Evolutionary conservation across 2,797 vertebrate genomes (phyloP).

Genomic region (Geotria australis): DNA sequence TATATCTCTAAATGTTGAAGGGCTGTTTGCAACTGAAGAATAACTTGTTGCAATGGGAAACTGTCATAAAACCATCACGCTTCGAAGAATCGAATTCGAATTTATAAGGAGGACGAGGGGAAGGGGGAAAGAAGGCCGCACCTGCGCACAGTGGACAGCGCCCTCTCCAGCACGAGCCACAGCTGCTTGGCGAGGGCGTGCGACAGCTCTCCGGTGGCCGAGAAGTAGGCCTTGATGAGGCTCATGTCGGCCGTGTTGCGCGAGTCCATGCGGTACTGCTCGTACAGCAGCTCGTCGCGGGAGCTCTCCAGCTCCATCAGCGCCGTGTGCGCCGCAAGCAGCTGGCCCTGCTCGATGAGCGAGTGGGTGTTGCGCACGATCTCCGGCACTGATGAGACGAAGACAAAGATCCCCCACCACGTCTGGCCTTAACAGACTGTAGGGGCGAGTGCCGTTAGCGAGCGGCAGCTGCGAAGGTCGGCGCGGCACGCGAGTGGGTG

Average conservation of each 20-base stretch:
- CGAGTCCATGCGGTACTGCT: conserved; percentile 88
- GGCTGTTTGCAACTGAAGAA: no score
- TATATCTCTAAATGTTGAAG: no score
- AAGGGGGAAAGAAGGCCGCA: not conserved
- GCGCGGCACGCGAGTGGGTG: no score
- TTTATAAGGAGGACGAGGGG: no score
- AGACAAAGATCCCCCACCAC: not conserved
- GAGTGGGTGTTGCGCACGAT: conserved; percentile 55
- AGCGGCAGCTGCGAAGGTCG: no score
- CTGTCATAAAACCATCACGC: no score
- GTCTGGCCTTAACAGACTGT: no score
- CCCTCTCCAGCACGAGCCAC: conserved; percentile 81
- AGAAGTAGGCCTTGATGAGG: conserved; percentile 63
- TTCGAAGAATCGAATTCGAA: no score
- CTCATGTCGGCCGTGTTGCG: conserved; percentile 67
- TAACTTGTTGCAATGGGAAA: no score
- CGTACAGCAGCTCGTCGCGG: conserved; percentile 75
- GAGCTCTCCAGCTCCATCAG: conserved; percentile 90
- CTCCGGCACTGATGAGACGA: conserved; percentile 35
- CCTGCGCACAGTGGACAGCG: conserved; percentile 43
- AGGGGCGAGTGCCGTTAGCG: no score
- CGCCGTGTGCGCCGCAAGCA: conserved; percentile 62
- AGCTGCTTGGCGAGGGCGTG: conserved; percentile 73
- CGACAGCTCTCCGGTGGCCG: conserved; percentile 51
- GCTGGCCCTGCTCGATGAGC: conserved; percentile 49